Evolutionary conservation across 2,888 invertebrate species (phyloP), one percentile per base, ranked within the genome.

Genomic region (Meloe dianella): DNA sequence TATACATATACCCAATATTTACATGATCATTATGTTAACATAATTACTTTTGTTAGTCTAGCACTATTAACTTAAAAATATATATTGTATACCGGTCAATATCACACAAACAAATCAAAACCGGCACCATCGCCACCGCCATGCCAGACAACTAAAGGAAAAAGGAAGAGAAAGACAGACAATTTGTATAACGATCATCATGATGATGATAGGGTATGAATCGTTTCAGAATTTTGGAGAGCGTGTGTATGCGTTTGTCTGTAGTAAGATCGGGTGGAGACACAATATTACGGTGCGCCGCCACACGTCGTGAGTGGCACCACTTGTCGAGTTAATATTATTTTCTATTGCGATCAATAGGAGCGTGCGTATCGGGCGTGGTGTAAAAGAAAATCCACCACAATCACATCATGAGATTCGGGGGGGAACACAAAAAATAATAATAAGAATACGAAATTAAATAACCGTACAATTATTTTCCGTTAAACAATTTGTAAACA

Each of bases 361-460:
- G 77, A 74, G 82, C 82, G 82, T 83, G 84, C 83, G 85, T 81
- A 82, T 81, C 83, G 83, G 84, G 84, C 81, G 84, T 84, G 85
- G 84, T 82, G 80, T 80, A 12, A 24, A 62, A 38, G 41, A 22
- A 51, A 51, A 51, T 10, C 3, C 2, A 10, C 20, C 9, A 9
- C 10, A 20, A 51, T n/a, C 35, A 35, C 10, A 4, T 35, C 14
- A 32, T 32, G 12, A 8, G 2, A 10, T 32, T 32, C 7, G 32
- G 27, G 27, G 27, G 27, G 27, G n/a, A n/a, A n/a, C n/a, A n/a
- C n/a, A n/a, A n/a, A n/a, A n/a, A n/a, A n/a, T n/a, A n/a, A n/a
- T n/a, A n/a, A n/a, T n/a, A n/a, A n/a, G n/a, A n/a, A n/a, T n/a
- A n/a, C n/a, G n/a, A n/a, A n/a, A n/a, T n/a, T n/a, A n/a, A n/a